phyloP scores from a whole-genome alignment of 2,797 vertebrate species.

The Meda fulgida region DNA sequence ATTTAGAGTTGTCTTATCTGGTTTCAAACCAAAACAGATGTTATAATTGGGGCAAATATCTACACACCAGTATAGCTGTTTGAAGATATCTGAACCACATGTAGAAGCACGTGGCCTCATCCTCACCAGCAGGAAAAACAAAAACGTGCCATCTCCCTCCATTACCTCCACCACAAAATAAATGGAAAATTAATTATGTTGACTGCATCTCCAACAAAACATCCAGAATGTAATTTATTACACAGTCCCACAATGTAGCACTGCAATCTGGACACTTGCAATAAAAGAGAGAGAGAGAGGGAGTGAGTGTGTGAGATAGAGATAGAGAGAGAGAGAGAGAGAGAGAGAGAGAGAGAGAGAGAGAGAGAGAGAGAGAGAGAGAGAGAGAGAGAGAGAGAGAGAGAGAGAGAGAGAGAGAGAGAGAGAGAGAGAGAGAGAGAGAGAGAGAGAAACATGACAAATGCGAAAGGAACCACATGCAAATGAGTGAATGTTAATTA shows the following conservation, averaged over 20 bases:
- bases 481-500: conserved; percentile 79
- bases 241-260: conserved; percentile 68
- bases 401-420: conserved; percentile 11
- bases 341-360: conserved; percentile 5
- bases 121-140: conserved; percentile 35
- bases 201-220: conserved; percentile 70
- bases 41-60: background rate
- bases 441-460: conserved; percentile 21
- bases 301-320: too few relatives aligned
- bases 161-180: conserved; percentile 60
- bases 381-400: conserved; percentile 22
- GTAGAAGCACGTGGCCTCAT: background rate
- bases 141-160: conserved; percentile 26
- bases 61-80: conserved; percentile 4
- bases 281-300: conserved; percentile 12
- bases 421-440: conserved; percentile 21
- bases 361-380: conserved; percentile 11
- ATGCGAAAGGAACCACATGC: conserved; percentile 68
- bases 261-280: conserved; percentile 57
- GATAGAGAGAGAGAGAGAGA: conserved; percentile 22
- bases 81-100: background rate
- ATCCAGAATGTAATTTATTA: conserved; percentile 72
- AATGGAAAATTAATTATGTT: conserved; percentile 76
- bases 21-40: background rate
- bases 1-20: background rate